These are phyloP conservation scores for Globodera rostochiensis DNA, from an alignment of 1,140 invertebrate genomes.

Conservation along the genomic window DNA sequence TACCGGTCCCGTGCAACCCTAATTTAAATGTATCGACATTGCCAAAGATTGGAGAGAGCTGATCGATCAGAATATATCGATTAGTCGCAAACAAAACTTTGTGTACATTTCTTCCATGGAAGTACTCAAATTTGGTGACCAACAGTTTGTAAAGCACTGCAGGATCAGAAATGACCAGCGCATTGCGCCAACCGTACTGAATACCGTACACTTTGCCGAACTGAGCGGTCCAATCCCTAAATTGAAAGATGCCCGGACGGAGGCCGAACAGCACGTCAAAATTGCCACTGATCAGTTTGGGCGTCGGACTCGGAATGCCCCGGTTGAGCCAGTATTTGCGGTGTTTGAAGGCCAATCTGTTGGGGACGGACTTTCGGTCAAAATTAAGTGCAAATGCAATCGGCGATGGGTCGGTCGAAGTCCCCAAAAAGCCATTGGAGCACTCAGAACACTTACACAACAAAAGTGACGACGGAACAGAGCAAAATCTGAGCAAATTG, in stretches of 20 bases:
- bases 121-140: constrained; percentile 35
- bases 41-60: constrained; percentile 43
- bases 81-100: neutral
- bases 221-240: constrained; percentile 38
- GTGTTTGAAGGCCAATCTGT: neutral
- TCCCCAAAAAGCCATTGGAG: neutral
- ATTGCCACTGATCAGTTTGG: constrained; percentile 26
- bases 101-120: constrained; percentile 30
- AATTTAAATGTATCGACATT: constrained; percentile 36
- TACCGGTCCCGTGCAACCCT: too few relatives aligned
- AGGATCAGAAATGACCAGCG: constrained; percentile 27
- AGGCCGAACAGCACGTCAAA: constrained; percentile 4
- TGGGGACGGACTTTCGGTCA: neutral
- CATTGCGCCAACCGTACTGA: constrained; percentile 28
- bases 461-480: neutral
- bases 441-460: neutral
- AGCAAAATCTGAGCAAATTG: neutral
- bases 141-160: constrained; percentile 25
- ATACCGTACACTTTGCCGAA: constrained; percentile 44
- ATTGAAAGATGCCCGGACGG: constrained; percentile 14
- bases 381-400: constrained; percentile 5
- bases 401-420: neutral
- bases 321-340: constrained; percentile 32
- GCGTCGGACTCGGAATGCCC: constrained; percentile 33
- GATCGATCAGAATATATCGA: constrained; percentile 3